Evolutionary conservation across 2,113 vertebrate species (phyloP).

Genomic region (Camelus dromedarius): DNA sequence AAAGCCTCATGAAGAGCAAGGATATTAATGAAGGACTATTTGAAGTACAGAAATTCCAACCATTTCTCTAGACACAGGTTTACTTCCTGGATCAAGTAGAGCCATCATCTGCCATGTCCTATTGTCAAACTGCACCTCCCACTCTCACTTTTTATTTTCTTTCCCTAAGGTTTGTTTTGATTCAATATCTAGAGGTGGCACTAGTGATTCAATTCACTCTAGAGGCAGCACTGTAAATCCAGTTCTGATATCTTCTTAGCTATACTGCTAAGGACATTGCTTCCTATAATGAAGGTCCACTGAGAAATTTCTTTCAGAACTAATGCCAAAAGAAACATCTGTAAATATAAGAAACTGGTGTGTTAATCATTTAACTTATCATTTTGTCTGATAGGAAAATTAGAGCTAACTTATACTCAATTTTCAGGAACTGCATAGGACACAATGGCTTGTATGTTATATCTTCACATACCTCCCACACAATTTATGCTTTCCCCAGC

Average conservation of each 20-base stretch:
- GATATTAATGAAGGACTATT: background rate
- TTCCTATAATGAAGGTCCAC: background rate
- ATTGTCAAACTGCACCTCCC: background rate
- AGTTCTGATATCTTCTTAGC: background rate
- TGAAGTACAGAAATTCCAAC: background rate
- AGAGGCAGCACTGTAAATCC: background rate
- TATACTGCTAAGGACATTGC: background rate
- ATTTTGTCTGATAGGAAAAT: background rate
- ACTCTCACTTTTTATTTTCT: background rate
- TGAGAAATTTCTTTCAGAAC: constrained; percentile 53
- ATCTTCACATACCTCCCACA: background rate
- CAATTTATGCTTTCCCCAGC: background rate
- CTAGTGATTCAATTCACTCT: background rate
- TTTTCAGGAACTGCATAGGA: background rate
- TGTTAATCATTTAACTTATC: background rate
- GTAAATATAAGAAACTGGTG: background rate
- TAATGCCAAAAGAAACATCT: background rate
- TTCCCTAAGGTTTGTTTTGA: background rate
- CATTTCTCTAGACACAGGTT: background rate
- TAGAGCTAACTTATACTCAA: background rate
- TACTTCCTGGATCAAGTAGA: background rate
- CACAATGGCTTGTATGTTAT: background rate
- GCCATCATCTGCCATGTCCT: background rate
- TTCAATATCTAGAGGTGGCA: background rate
- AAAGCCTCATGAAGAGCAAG: background rate